Evolutionary conservation across 2,113 vertebrate genomes (phyloP), one percentile per base, ranked within the genome.

Genomic region (Paracanthobrama guichenoti): DNA sequence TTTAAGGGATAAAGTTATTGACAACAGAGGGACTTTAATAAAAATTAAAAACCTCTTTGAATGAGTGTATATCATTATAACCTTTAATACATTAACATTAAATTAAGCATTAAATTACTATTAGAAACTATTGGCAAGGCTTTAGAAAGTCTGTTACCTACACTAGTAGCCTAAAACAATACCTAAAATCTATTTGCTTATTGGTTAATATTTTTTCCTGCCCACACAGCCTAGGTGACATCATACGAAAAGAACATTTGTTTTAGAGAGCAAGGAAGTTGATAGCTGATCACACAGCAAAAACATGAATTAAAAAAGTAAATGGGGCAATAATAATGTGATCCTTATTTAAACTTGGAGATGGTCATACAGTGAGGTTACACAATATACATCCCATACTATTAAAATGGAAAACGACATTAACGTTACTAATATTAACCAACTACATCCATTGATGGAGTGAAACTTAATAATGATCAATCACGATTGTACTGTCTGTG

Each of bases 381-480:
- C 16, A 67, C 35, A 44, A 44, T 7, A 71, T 71, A n/a, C 39
- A 42, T 71, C 20, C 67, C 2, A 71, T 42, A 6, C 20, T 71
- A 13, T 44, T 71, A n/a, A 31, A 59, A 18, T 24, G 22, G 75
- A 46, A 7, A 46, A 28, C 24, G 4, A 11, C 8, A 28, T 18
- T n/a, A n/a, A n/a, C n/a, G 31, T 14, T n/a, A n/a, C n/a, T n/a
- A n/a, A 10, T 42, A 79, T 16, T 79, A 44, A 26, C 13, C 35
- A 62, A 57, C 12, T 57, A 57, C 26, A 42, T 62, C 53, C 13
- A 44, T 79, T 20, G 35, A 20, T 59, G 48, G 9, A 55, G 20
- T 55, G 9, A 16, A 66, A 48, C 79, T 39, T 28, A 2, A 20
- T 69, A 71, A 69, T 81, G 62, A 81, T 81, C 26, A 57, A 26